A percentile compares a stretch with the other conserved stretches of the same genome.
Conservation (phyloP, 2,113 vertebrate species). For the Anoplopoma fimbria region DNA sequence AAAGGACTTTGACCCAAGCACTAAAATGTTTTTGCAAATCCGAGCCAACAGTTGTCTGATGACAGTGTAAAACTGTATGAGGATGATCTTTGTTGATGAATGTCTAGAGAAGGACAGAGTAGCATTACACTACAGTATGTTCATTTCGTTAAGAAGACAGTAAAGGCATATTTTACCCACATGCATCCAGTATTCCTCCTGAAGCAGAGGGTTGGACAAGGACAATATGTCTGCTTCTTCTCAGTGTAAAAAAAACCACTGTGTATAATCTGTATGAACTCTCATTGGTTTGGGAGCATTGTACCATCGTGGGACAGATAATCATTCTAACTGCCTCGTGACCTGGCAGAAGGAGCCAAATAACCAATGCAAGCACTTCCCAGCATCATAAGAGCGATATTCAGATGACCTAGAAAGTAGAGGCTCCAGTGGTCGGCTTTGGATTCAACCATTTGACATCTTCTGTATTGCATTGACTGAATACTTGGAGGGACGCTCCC, state of each 20-base stretch:
- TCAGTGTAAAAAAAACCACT: neutral
- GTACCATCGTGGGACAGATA: conserved; percentile 10
- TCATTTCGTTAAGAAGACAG: conserved; percentile 19
- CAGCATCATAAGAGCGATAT: no score
- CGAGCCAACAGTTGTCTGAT: conserved; percentile 19
- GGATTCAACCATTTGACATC: conserved; percentile 22
- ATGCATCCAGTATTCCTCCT: conserved; percentile 14
- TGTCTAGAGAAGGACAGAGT: conserved; percentile 17
- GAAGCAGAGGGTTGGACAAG: neutral
- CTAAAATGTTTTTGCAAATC: conserved; percentile 23
- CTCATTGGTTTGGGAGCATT: conserved; percentile 11
- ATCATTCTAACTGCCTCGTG: conserved; percentile 17
- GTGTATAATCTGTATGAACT: conserved; percentile 12
- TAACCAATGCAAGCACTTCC: no score
- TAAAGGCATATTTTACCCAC: neutral
- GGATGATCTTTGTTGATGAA: conserved; percentile 3
- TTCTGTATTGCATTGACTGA: neutral
- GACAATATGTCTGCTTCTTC: neutral
- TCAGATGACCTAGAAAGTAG: no score
- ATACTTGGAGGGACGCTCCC: neutral
- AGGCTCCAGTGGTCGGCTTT: no score
- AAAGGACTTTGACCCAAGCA: conserved; percentile 4
- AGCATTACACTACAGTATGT: neutral
- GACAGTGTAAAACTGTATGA: conserved; percentile 8
- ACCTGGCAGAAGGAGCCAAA: no score